phyloP scores from a whole-genome alignment of 2,888 invertebrate genomes.

The Eumacrocentrus americanus region DNA sequence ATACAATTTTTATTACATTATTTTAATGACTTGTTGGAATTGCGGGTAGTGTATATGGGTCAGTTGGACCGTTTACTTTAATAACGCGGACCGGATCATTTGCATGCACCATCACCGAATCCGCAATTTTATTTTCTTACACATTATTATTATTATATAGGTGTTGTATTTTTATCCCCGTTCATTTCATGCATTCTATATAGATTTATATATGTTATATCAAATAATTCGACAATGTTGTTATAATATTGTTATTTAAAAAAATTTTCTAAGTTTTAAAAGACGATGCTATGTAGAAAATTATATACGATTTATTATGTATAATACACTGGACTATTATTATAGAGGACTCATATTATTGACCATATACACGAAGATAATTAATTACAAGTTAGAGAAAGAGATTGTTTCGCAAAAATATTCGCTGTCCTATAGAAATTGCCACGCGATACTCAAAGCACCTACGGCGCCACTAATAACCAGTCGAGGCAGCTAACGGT shows the following conservation, averaged over 20 bases:
- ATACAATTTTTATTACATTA: conserved; percentile 5
- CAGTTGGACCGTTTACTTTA: conserved; percentile 12
- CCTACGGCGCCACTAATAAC: conserved; percentile 36
- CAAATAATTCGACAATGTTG: too few species aligned
- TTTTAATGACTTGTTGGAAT: not conserved
- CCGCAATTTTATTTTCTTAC: too few species aligned
- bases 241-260: too few species aligned
- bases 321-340: too few species aligned
- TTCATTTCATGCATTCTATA: not conserved
- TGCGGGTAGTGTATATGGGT: not conserved
- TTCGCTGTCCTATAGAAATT: conserved; percentile 7
- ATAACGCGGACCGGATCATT: conserved; percentile 7
- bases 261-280: too few species aligned
- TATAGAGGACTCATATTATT: too few species aligned
- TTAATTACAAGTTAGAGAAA: too few species aligned
- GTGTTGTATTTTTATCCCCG: not conserved
- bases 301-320: too few species aligned
- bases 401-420: too few species aligned
- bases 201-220: not conserved
- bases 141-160: too few species aligned
- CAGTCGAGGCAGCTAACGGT: conserved; percentile 40
- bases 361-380: too few species aligned
- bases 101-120: conserved; percentile 10
- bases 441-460: conserved; percentile 24
- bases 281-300: too few species aligned